These are phyloP conservation scores for Aleiodes sp. DNA, from an alignment of 1,140 invertebrate genomes.

Conservation along the genomic window DNA sequence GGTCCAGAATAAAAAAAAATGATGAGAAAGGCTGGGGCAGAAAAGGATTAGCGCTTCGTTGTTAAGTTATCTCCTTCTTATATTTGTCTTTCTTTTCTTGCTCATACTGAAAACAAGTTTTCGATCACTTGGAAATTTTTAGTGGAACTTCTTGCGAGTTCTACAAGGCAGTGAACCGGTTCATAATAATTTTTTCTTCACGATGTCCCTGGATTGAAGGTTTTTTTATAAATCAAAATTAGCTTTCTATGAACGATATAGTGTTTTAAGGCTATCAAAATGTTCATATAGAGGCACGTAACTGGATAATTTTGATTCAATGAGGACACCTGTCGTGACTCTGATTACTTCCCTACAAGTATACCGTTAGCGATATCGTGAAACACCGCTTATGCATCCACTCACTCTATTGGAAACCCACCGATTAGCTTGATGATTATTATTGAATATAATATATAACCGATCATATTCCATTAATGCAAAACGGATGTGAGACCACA, in stretches of 20 bases:
- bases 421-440: no score
- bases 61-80: background rate
- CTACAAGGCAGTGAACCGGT: background rate
- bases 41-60: background rate
- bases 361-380: conserved; percentile 38
- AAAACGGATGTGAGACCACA: no score
- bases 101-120: background rate
- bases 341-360: conserved; percentile 37
- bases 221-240: background rate
- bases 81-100: background rate
- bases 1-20: background rate
- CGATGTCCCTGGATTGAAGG: background rate
- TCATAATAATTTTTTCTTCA: background rate
- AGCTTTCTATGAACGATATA: no score
- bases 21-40: no score
- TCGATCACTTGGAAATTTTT: background rate
- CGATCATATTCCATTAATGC: no score
- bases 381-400: conserved; percentile 29
- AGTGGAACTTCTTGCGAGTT: background rate
- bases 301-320: conserved; percentile 4
- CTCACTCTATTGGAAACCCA: background rate
- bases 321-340: conserved; percentile 35
- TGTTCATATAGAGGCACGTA: no score
- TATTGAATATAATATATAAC: no score
- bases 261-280: no score